A percentile compares a stretch with the other conserved stretches of the same genome.
Conservation (phyloP, 1,140 invertebrate species). For the Parasteatoda tepidariorum region DNA sequence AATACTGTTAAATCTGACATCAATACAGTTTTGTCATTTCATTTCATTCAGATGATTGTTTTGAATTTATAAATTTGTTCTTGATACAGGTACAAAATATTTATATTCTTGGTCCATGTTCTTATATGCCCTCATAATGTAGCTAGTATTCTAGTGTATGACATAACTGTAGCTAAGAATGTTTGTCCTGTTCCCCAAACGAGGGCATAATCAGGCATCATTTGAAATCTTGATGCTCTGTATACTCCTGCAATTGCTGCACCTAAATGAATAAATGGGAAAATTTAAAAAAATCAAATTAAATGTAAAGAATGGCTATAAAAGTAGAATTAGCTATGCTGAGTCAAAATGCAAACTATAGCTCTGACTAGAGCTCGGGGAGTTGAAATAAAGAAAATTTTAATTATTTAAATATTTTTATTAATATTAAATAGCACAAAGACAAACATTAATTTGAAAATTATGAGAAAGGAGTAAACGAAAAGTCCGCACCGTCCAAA, state of each 20-base stretch:
- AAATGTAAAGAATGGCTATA: not conserved
- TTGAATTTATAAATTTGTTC: too few relatives aligned
- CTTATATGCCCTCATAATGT: conserved; percentile 85
- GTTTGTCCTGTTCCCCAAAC: conserved; percentile 95
- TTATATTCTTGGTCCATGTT: too few relatives aligned
- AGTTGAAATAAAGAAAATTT: not conserved
- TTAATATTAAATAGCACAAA: too few relatives aligned
- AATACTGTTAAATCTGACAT: too few relatives aligned
- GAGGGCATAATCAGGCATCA: conserved; percentile 90
- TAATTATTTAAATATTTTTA: not conserved
- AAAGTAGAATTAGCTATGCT: not conserved
- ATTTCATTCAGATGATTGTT: too few relatives aligned
- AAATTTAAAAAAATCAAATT: not conserved
- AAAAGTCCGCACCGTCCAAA: too few relatives aligned
- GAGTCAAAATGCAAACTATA: not conserved
- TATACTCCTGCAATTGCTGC: conserved; percentile 95
- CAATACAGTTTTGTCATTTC: too few relatives aligned
- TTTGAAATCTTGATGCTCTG: conserved; percentile 84
- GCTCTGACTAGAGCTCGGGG: not conserved
- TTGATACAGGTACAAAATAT: too few relatives aligned
- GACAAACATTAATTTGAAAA: too few relatives aligned
- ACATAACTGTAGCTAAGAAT: conserved; percentile 85
- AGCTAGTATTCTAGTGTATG: conserved; percentile 91
- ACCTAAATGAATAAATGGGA: too few relatives aligned
- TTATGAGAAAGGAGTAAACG: too few relatives aligned